Evolutionary conservation across 2,888 invertebrate genomes (phyloP).

Genomic region (Lasioglossum zephyrum): DNA sequence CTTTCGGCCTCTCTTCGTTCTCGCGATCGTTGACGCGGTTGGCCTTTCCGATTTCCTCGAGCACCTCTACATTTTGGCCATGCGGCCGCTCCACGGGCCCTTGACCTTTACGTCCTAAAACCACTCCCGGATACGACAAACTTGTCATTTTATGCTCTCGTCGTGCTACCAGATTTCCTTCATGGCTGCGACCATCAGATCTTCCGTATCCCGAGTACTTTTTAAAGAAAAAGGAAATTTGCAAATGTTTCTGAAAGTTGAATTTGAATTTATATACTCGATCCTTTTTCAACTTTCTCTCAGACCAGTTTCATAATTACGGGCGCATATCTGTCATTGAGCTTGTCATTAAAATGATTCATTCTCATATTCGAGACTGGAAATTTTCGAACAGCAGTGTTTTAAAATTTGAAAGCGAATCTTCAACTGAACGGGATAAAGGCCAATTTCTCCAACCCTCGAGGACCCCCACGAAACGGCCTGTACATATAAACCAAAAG

Average conservation of each 20-base stretch:
- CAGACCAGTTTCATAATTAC: too few relatives aligned
- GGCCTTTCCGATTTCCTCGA: slow-evolving; percentile 53
- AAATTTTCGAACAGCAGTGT: neutral
- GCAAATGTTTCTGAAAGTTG: too few relatives aligned
- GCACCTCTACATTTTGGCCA: slow-evolving; percentile 27
- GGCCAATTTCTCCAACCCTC: slow-evolving; percentile 14
- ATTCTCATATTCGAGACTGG: neutral
- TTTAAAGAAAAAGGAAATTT: neutral
- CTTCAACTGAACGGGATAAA: neutral
- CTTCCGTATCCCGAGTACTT: neutral
- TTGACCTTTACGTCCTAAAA: neutral
- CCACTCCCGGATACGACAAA: neutral
- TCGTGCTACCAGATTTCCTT: neutral
- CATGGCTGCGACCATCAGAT: neutral
- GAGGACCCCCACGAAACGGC: slow-evolving; percentile 14
- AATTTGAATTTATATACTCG: too few relatives aligned
- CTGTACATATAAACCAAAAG: slow-evolving; percentile 47
- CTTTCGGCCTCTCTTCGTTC: slow-evolving; percentile 11
- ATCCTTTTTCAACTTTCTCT: too few relatives aligned
- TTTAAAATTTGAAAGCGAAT: neutral
- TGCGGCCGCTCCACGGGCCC: slow-evolving; percentile 9
- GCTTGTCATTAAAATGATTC: too few relatives aligned
- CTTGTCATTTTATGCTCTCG: neutral
- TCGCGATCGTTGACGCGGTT: slow-evolving; percentile 37
- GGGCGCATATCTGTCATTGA: too few relatives aligned